Evolutionary conservation across 2,888 invertebrate species (phyloP), one percentile per base, ranked within the genome.

Genomic region (Temnothorax unifasciatus): DNA sequence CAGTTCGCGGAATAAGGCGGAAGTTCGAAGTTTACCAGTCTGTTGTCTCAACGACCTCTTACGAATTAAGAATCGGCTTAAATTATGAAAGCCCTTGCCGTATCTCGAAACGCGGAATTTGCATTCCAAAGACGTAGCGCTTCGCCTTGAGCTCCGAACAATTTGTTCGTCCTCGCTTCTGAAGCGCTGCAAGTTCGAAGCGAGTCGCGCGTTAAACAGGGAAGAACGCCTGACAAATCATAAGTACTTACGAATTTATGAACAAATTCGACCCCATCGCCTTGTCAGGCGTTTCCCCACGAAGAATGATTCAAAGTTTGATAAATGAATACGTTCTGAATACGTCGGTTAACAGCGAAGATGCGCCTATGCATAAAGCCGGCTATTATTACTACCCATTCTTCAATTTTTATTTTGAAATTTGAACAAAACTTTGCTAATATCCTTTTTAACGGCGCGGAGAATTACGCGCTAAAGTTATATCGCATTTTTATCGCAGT

Each of bases 91-190:
- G 59, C 38, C 13, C 25, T 11, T 34, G 47, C 11, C 73, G 44
- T 68, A 64, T 69, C 50, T 63, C 41, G 71, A 77, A 79, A 66
- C 44, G 59, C 25, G 18, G 59, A 64, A 88, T 89, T 89, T 88
- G 76, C 91, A 88, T 86, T 85, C 76, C 77, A 89, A 85, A 86
- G 85, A 66, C 54, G 41, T 41, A 63, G 69, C 44, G 61, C 63
- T 54, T 29, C 59, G 68, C 38, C 29, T 73, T 82, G 81, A 84
- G 68, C 85, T 66, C 52, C 38, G 86, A 87, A 87, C 89, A 90
- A 89, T 86, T 89, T 83, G 81, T 86, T 86, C 82, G 59, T 71
- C 13, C 57, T 66, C 41, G 83, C 86, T 84, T 85, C 44, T 84
- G 89, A 76, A 64, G 61, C 63, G n/a, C 9, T 34, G 41, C 63